These are phyloP conservation scores for Scleropages formosus DNA, from an alignment of 2,797 vertebrate species.

Conservation along the genomic window DNA sequence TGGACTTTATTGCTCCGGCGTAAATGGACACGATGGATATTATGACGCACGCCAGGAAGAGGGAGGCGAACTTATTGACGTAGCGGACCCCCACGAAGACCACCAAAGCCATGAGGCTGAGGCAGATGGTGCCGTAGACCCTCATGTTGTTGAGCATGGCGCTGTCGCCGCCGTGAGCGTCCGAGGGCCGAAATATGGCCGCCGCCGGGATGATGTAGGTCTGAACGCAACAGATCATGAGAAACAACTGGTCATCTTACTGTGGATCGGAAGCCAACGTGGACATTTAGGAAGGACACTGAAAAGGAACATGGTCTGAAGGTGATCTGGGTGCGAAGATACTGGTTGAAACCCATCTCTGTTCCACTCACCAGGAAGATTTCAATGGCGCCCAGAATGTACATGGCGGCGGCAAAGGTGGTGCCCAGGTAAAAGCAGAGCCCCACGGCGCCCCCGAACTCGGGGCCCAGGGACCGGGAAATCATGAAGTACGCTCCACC, in stretches of 20 bases:
- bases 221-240: constrained; percentile 63
- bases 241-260: background rate
- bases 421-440: constrained; percentile 97
- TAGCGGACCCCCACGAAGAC: constrained; percentile 98
- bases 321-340: no score
- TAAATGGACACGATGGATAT: constrained; percentile 97
- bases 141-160: constrained; percentile 96
- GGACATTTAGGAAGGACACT: no score
- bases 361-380: constrained; percentile 86
- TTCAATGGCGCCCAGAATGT: constrained; percentile 95
- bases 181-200: constrained; percentile 83
- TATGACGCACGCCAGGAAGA: constrained; percentile 95
- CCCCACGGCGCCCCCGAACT: constrained; percentile 96
- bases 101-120: constrained; percentile 91
- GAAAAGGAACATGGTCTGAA: background rate
- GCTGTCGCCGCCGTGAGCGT: constrained; percentile 73
- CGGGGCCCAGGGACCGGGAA: constrained; percentile 92
- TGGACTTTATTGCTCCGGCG: constrained; percentile 90
- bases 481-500: constrained; percentile 99
- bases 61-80: constrained; percentile 96
- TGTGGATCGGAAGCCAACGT: no score
- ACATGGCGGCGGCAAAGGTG: constrained; percentile 97
- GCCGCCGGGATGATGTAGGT: constrained; percentile 92
- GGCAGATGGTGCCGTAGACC: constrained; percentile 92
- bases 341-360: background rate